Base-by-base conservation (phyloP, 2,797 vertebrate genomes). In the Gastrophryne carolinensis region DNA sequence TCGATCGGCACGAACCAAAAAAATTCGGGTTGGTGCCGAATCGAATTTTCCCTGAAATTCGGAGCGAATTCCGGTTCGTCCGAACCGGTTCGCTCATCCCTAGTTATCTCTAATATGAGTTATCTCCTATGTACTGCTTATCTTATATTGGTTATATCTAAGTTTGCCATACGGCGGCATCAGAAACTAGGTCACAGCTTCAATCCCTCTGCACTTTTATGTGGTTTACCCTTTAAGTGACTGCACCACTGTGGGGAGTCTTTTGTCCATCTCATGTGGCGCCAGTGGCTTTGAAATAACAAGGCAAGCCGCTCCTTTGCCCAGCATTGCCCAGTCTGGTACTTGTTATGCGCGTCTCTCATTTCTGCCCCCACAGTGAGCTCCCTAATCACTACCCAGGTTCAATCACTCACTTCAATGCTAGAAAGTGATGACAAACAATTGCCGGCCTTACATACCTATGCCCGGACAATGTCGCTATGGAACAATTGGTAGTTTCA, bases 321-420 rank as follows among this genome's bases (percentile, higher is more conserved):
- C 21, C 67, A 71, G 75, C 67, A 72, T 37, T 26, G 67, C 57
- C 75, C 50, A 65, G 60, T 72, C 58, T 57, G 67, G 75, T 64
- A n/a, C 35, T 37, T 65, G 60, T 77, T 32, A 19, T 37, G 39
- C 49, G 21, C 67, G 23, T 77, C 52, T 30, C 56, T 27, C 65
- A 15, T 19, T 8, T 12, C 2, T 12, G n/a, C n/a, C 49, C 67
- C 74, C 24, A 52, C 74, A 64, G 74, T 26, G 67, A 37, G 29
- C 37, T 1, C 9, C 17, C 66, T 32, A 57, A 71, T 77, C 50
- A 39, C 29, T 24, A 58, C 50, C 57, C 24, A 32, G 35, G 58
- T 65, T 72, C 64, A 57, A 58, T 64, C 75, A 37, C 50, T 63
- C 27, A 49, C 44, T 57, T 68, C n/a, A n/a, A n/a, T n/a, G n/a